Conservation (phyloP, 2,797 vertebrate genomes). For the Cephalopachus bancanus region DNA sequence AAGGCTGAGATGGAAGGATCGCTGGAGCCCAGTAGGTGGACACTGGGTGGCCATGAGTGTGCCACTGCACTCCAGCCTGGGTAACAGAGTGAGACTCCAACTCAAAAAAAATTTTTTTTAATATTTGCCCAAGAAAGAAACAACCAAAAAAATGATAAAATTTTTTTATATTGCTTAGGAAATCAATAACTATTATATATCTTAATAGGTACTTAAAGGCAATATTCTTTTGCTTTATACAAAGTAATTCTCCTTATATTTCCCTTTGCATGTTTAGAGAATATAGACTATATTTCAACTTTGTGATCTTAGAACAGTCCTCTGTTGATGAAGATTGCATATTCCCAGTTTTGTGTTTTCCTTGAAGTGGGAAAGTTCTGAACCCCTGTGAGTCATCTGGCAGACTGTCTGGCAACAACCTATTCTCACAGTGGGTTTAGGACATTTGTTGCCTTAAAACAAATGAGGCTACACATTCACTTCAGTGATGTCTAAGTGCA, state of each 20-base stretch:
- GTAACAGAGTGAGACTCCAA: too few relatives aligned
- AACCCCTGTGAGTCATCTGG: not conserved
- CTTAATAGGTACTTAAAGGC: not conserved
- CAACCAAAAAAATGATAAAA: not conserved
- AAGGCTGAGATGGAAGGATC: too few relatives aligned
- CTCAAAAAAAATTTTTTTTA: not conserved
- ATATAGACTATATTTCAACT: not conserved
- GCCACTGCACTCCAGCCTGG: too few relatives aligned
- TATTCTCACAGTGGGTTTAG: not conserved
- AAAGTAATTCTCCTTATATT: not conserved
- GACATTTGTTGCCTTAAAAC: not conserved
- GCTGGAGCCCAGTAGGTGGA: too few relatives aligned
- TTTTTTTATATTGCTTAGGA: not conserved
- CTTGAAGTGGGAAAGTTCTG: not conserved
- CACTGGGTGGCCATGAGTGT: too few relatives aligned
- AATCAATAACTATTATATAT: slow-evolving; percentile 5
- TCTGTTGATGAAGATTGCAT: not conserved
- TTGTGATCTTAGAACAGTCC: not conserved
- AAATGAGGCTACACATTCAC: not conserved
- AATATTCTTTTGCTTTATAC: not conserved
- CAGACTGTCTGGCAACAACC: not conserved
- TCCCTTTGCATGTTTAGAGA: not conserved
- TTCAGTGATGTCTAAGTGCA: not conserved
- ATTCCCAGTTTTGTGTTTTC: not conserved
- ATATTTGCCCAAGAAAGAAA: not conserved